phyloP scores from a whole-genome alignment of 2,797 vertebrate genomes.

The Cuculus canorus region DNA sequence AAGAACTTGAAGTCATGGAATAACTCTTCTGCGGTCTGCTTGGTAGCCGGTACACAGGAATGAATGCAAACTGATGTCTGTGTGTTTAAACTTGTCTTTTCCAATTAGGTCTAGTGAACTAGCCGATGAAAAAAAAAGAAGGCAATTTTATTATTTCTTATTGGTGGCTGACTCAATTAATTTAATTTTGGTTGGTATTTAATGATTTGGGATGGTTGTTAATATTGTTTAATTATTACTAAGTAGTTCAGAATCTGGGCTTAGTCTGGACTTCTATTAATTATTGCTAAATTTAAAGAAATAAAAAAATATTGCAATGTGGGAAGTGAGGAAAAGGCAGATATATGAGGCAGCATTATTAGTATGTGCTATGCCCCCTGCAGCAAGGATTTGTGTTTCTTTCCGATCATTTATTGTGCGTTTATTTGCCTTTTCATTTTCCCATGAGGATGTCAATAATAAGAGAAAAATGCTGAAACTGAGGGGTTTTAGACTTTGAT shows the following conservation, averaged over 20 bases:
- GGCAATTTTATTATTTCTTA: not conserved
- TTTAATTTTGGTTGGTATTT: not conserved
- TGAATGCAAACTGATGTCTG: not conserved
- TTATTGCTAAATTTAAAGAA: not conserved
- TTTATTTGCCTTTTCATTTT: slow-evolving; percentile 34
- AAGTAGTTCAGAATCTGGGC: not conserved
- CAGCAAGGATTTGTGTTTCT: not conserved
- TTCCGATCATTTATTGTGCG: not conserved
- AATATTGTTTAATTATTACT: not conserved
- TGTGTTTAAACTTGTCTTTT: not conserved
- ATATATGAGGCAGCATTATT: not conserved
- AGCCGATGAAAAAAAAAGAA: not conserved
- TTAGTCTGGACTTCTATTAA: not conserved
- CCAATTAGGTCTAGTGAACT: not conserved
- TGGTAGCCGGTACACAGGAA: not conserved
- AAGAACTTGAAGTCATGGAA: not conserved
- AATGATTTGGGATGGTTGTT: not conserved
- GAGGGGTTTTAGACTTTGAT: not conserved
- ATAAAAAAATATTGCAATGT: not conserved
- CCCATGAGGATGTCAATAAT: not conserved
- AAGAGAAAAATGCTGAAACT: not conserved
- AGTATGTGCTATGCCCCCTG: not conserved
- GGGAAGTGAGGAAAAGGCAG: not conserved
- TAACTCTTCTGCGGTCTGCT: not conserved
- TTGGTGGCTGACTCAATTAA: not conserved